Conservation (phyloP, 2,888 invertebrate genomes). For the Pyrrhia umbra region DNA sequence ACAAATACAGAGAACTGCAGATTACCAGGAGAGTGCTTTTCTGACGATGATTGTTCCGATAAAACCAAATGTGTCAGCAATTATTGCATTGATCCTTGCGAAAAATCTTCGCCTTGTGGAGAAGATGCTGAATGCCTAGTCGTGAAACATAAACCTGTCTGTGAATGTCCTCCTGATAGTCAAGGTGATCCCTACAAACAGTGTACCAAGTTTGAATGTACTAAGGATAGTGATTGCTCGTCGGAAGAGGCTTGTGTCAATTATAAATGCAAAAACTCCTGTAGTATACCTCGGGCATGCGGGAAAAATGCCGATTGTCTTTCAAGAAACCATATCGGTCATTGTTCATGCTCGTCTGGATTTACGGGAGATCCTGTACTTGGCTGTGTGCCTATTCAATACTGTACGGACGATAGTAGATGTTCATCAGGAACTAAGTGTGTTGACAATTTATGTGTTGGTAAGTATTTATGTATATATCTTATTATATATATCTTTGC, state of each 20-base stretch:
- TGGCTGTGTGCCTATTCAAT: constrained; percentile 95
- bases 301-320: constrained; percentile 95
- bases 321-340: constrained; percentile 94
- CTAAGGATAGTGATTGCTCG: constrained; percentile 94
- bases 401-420: constrained; percentile 94
- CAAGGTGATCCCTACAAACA: constrained; percentile 93
- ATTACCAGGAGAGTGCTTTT: constrained; percentile 95
- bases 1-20: constrained; percentile 93
- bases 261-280: constrained; percentile 95
- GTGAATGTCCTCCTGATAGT: constrained; percentile 94
- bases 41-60: constrained; percentile 94
- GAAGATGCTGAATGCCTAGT: constrained; percentile 94
- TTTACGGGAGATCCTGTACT: constrained; percentile 96
- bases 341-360: constrained; percentile 96
- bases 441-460: constrained; percentile 94
- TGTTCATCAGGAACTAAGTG: constrained; percentile 96
- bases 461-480: constrained; percentile 86
- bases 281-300: constrained; percentile 94
- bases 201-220: constrained; percentile 94
- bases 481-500: no score
- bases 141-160: constrained; percentile 92
- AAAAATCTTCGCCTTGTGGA: constrained; percentile 92
- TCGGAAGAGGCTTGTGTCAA: constrained; percentile 93
- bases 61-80: constrained; percentile 94
- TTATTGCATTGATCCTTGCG: constrained; percentile 95